A percentile compares a stretch with the other conserved stretches of the same genome.
Evolutionary conservation across 2,888 invertebrate species (phyloP).

Genomic region (Lomographa bimaculata): DNA sequence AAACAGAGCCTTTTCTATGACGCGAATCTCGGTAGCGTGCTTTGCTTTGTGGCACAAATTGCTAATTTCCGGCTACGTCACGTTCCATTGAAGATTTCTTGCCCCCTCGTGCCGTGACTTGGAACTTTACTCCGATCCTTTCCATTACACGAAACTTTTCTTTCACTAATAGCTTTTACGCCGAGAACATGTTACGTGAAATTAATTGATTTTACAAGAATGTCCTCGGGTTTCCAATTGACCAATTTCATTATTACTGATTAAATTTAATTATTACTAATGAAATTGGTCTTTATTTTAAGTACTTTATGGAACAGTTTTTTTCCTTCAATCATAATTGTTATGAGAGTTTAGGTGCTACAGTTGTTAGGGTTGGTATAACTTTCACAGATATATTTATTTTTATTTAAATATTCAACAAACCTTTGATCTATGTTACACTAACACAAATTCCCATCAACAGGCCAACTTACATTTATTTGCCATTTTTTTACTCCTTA

Average conservation of each 20-base stretch:
- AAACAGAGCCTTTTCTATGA: too few species aligned
- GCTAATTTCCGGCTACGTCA: constrained; percentile 60
- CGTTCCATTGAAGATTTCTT: constrained; percentile 31
- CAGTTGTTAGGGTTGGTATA: constrained; percentile 17
- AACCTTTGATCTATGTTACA: constrained; percentile 56
- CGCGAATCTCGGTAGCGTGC: constrained; percentile 28
- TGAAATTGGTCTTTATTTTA: too few species aligned
- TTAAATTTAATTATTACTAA: too few species aligned
- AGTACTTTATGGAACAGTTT: background rate
- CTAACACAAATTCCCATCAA: constrained; percentile 80
- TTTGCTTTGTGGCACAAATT: constrained; percentile 51
- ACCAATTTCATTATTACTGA: background rate
- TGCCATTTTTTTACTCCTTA: constrained; percentile 43
- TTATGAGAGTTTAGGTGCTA: background rate
- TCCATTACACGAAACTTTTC: constrained; percentile 13
- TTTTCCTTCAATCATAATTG: background rate
- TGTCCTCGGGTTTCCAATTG: constrained; percentile 2
- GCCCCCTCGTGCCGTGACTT: constrained; percentile 15
- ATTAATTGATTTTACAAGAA: constrained; percentile 3
- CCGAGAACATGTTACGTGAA: constrained; percentile 1
- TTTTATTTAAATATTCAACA: constrained; percentile 25
- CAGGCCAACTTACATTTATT: constrained; percentile 55
- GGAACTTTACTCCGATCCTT: constrained; percentile 12
- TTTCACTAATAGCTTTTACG: constrained; percentile 7
- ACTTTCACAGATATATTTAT: constrained; percentile 31